Base-by-base conservation (phyloP, 1,140 invertebrate species). In the Calephelis virginiensis region DNA sequence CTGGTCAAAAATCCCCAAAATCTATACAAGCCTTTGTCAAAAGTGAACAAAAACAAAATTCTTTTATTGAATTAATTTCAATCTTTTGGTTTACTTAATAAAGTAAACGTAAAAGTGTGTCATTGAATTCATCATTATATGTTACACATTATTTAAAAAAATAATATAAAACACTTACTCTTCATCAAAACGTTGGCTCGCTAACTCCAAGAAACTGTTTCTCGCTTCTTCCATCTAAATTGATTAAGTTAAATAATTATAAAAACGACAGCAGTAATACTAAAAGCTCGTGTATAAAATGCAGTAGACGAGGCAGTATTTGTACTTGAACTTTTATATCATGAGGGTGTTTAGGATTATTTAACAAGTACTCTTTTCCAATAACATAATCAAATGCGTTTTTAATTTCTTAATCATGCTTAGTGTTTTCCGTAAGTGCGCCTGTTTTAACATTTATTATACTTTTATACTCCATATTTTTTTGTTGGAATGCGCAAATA, bases 121-220 rank as follows among this genome's bases (percentile, higher is more conserved):
- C 28, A 3, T 28, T 28, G 28, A 28, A 28, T 28, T 28, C 28
- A 28, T 28, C 0, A 28, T 28, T 28, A 28, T 17, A 59, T 28
- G 13, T 43, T 43, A 9, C 1, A 7, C 40, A 43, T 43, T 6
- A 5, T 43, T 43, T 43, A 8, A 9, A 43, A 5, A 8, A 43
- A 43, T 43, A 43, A 43, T 49, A 50, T 9, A 3, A 17, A 53
- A 28, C 8, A 47, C 79, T 83, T 43, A 85, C 83, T 82, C 75
- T 43, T 77, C 77, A 38, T 76, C 73, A 50, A 80, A 80, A 0
- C 81, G 66, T 50, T 78, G 72, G 12, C 64, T 73, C 1, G 77
- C 76, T n/a, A 82, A 17, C 46, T 83, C 75, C 28, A 85, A 37
- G 74, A 85, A 85, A 28, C 64, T 77, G 37, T 67, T 81, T 66